phyloP scores from a whole-genome alignment of 2,797 vertebrate species.

The Acanthurus leucopareius region DNA sequence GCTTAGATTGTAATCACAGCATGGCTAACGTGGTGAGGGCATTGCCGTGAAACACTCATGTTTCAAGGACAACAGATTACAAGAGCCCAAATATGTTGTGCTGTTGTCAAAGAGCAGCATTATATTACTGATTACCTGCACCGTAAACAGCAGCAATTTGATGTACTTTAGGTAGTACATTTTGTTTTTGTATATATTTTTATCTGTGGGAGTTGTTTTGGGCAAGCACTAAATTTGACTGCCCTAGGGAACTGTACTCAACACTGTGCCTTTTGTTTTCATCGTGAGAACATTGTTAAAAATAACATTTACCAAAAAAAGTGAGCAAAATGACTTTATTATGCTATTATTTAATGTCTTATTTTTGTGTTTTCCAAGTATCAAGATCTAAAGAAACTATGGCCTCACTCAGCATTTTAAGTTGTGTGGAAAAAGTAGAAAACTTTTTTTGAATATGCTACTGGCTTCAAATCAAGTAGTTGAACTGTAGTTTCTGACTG shows the following conservation, averaged over 20 bases:
- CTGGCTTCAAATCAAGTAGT: not conserved
- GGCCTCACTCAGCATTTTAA: not conserved
- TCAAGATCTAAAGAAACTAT: not conserved
- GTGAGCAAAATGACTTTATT: not conserved
- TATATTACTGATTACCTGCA: conserved; percentile 33
- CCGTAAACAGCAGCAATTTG: conserved; percentile 42
- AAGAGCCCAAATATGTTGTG: conserved; percentile 45
- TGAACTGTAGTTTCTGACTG: conserved; percentile 2
- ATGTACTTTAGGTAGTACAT: conserved; percentile 8
- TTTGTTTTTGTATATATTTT: conserved; percentile 37
- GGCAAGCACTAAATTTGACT: conserved; percentile 16
- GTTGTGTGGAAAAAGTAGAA: not conserved
- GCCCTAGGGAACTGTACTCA: conserved; percentile 14
- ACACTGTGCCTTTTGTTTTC: conserved; percentile 41
- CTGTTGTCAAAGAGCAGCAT: conserved; percentile 35
- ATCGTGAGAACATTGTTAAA: conserved; percentile 29
- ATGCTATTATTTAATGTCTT: not conserved
- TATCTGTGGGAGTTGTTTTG: conserved; percentile 26
- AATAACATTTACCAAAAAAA: not conserved
- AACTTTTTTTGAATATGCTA: not conserved
- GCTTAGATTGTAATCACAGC: conserved; percentile 75
- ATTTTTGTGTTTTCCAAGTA: not conserved
- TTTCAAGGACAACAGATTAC: conserved; percentile 44
- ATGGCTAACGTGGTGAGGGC: conserved; percentile 48
- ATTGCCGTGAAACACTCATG: conserved; percentile 46